phyloP scores from a whole-genome alignment of 2,113 vertebrate species.

The Odontesthes bonariensis region DNA sequence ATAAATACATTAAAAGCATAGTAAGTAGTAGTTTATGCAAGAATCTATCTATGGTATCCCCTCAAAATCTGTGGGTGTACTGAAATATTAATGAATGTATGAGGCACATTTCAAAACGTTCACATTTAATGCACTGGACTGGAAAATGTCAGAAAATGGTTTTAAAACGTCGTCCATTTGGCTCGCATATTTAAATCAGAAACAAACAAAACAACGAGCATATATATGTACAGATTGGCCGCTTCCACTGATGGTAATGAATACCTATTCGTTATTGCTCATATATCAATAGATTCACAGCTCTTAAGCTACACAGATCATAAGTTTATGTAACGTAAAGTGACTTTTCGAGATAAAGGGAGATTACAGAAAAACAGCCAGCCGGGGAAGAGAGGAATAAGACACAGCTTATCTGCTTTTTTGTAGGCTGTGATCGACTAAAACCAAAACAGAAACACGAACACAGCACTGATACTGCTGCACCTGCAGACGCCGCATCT shows the following conservation, averaged over 20 bases:
- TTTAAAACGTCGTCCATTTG: not conserved
- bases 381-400: no score
- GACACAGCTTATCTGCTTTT: not conserved
- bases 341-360: not conserved
- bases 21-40: no score
- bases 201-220: no score
- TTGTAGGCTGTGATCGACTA: not conserved
- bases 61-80: not conserved
- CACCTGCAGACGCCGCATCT: conserved; percentile 38
- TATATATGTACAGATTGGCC: no score
- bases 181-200: no score
- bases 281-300: no score
- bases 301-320: not conserved
- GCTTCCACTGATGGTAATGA: no score
- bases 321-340: not conserved
- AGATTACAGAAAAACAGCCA: not conserved
- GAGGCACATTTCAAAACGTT: not conserved
- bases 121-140: not conserved
- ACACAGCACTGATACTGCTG: not conserved
- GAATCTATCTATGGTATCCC: not conserved
- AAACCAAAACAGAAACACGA: conserved; percentile 33
- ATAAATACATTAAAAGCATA: no score
- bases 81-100: not conserved
- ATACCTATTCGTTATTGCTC: no score
- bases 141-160: not conserved